Conservation (phyloP, 1,140 invertebrate genomes). For the Nixonia krombeini region DNA sequence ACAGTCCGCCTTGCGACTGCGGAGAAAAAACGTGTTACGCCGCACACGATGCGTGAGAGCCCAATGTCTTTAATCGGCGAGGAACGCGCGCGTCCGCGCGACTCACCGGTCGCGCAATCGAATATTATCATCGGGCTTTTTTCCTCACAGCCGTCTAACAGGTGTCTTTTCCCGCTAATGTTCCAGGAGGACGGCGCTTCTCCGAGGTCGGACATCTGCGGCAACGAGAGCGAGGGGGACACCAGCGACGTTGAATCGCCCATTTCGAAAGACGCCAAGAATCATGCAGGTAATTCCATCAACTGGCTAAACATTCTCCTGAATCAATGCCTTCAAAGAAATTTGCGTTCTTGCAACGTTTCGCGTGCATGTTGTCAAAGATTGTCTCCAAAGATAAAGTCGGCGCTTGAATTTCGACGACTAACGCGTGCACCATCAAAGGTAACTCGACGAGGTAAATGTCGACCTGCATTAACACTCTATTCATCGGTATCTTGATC, state of each 20-base stretch:
- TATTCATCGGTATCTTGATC: too few relatives aligned
- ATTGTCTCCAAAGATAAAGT: too few relatives aligned
- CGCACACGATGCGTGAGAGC: too few relatives aligned
- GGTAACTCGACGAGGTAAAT: too few relatives aligned
- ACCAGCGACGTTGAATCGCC: conserved; percentile 65
- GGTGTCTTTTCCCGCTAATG: conserved; percentile 45
- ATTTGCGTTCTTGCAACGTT: not conserved
- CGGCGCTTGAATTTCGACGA: too few relatives aligned
- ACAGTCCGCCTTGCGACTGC: too few relatives aligned
- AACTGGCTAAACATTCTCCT: conserved; percentile 7
- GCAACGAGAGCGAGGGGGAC: conserved; percentile 67
- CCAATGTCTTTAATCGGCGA: conserved; percentile 27
- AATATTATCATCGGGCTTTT: conserved; percentile 43
- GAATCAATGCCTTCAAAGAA: not conserved
- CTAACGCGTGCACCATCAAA: too few relatives aligned
- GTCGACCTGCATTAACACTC: too few relatives aligned
- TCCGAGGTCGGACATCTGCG: conserved; percentile 67
- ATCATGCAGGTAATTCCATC: conserved; percentile 60
- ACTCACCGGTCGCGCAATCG: conserved; percentile 42
- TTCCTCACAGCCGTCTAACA: conserved; percentile 36
- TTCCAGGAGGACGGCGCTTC: conserved; percentile 65
- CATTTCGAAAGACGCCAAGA: conserved; percentile 63
- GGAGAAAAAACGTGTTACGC: too few relatives aligned
- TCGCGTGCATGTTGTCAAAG: not conserved
- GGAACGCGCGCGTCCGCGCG: conserved; percentile 21